phyloP scores from a whole-genome alignment of 2,113 vertebrate species.

The Crocuta crocuta region DNA sequence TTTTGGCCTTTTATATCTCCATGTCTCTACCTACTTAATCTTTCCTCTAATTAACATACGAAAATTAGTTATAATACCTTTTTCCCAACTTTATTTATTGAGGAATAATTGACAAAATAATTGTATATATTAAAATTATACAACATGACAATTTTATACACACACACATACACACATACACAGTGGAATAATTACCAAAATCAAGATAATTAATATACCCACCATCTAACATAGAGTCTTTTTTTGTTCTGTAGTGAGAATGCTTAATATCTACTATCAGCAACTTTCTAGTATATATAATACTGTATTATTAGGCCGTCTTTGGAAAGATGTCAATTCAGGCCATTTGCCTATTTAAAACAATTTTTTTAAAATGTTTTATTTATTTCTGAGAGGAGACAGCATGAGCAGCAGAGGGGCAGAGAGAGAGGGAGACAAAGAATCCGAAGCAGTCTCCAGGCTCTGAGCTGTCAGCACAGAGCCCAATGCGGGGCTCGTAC shows the following conservation, averaged over 20 bases:
- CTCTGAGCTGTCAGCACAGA: no score
- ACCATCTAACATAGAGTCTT: neutral
- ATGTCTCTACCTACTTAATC: neutral
- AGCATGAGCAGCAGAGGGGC: no score
- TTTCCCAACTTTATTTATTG: neutral
- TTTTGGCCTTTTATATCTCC: neutral
- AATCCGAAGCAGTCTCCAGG: no score
- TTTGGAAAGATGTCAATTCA: neutral
- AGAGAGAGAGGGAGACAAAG: no score
- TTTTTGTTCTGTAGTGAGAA: neutral
- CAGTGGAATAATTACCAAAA: neutral
- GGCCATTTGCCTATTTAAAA: neutral
- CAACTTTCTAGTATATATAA: neutral
- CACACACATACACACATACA: neutral
- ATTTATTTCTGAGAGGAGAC: no score
- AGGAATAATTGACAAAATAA: neutral
- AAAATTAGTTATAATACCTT: neutral
- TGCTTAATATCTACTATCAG: neutral
- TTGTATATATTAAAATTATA: neutral
- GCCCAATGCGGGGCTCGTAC: no score
- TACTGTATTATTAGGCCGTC: neutral
- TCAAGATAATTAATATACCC: neutral
- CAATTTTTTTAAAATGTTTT: no score
- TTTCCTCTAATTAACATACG: slow-evolving; percentile 3
- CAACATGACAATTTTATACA: neutral